phyloP scores from a whole-genome alignment of 1,140 invertebrate species.

The Bombus terrestris region DNA sequence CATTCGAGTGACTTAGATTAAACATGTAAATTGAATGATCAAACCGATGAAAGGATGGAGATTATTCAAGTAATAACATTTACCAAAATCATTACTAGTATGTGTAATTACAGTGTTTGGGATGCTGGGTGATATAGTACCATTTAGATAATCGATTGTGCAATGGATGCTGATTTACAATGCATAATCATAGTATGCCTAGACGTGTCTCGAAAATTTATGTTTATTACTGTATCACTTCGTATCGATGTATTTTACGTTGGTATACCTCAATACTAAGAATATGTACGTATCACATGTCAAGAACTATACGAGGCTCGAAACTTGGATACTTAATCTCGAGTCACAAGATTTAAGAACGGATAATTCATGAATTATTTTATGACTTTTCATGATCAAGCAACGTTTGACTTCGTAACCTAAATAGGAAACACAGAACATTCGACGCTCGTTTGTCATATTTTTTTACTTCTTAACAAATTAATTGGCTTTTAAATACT shows the following conservation, averaged over 20 bases:
- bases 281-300: too few relatives aligned
- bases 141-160: not conserved
- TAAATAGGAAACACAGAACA: not conserved
- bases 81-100: not conserved
- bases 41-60: not conserved
- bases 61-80: not conserved
- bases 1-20: not conserved
- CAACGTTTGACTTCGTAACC: not conserved
- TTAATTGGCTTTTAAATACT: not conserved
- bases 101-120: not conserved
- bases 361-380: not conserved
- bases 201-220: slow-evolving; percentile 1
- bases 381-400: not conserved
- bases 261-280: not conserved
- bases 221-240: not conserved
- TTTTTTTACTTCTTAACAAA: not conserved
- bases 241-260: not conserved
- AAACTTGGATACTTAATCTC: not conserved
- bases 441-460: not conserved
- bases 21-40: not conserved
- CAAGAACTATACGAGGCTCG: not conserved
- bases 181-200: not conserved
- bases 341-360: not conserved
- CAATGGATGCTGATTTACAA: slow-evolving; percentile 11
- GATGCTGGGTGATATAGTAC: not conserved